phyloP scores from a whole-genome alignment of 92 coral and sea anemone species.

The Bergia puertoricense region DNA sequence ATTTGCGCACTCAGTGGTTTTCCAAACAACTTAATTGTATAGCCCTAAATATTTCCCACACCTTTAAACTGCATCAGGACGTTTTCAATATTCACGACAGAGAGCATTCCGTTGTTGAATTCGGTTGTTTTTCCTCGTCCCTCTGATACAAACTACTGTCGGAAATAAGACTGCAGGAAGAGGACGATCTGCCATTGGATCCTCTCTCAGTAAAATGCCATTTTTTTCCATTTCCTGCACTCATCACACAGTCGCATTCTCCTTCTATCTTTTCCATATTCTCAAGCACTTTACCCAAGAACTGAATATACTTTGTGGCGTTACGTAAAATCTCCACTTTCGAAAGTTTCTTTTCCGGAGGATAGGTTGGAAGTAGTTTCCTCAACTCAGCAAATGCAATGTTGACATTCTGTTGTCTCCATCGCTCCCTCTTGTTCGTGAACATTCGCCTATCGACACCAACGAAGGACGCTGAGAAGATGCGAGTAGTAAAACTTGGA shows the following conservation, averaged over 20 bases:
- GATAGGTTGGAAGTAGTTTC: constrained; percentile 89
- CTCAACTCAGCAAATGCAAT: constrained; percentile 91
- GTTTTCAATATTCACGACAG: not conserved
- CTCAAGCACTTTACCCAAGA: constrained; percentile 72
- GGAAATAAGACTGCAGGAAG: constrained; percentile 1
- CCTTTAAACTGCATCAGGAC: not conserved
- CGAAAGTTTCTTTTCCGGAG: constrained; percentile 95
- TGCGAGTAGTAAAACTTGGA: not conserved
- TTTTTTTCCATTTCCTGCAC: not conserved
- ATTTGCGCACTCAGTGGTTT: constrained; percentile 38
- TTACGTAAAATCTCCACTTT: constrained; percentile 85
- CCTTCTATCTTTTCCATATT: constrained; percentile 66
- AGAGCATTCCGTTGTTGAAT: not conserved
- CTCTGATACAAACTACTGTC: not conserved
- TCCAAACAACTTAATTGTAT: constrained; percentile 26
- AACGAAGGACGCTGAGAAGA: constrained; percentile 1
- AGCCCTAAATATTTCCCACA: constrained; percentile 10
- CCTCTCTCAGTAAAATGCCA: not conserved
- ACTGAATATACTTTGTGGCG: constrained; percentile 84
- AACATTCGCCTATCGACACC: constrained; percentile 61
- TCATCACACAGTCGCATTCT: not conserved
- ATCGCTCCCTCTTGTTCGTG: constrained; percentile 86
- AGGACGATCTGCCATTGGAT: not conserved
- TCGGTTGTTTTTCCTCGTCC: not conserved
- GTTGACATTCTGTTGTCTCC: constrained; percentile 94